Percentiles rank a stretch among this genome's conserved stretches.
These are phyloP conservation scores for Chloroceryle aenea DNA, from an alignment of 2,113 vertebrate species.

Conservation along the genomic window DNA sequence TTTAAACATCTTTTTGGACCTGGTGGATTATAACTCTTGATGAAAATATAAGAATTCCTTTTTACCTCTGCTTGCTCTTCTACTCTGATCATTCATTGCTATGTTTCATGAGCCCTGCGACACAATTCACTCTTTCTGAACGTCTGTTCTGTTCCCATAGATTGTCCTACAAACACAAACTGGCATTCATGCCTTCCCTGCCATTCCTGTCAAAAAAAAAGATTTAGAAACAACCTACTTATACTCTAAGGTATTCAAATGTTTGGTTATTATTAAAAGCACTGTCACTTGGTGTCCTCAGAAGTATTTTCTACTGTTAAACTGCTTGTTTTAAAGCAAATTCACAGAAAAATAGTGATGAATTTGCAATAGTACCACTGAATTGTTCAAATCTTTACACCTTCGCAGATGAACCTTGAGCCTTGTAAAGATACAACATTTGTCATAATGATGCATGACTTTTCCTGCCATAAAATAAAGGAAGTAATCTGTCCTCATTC, in stretches of 20 bases:
- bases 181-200: neutral
- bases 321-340: neutral
- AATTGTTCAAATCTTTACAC: neutral
- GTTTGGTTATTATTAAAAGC: neutral
- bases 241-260: neutral
- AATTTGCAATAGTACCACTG: neutral
- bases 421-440: neutral
- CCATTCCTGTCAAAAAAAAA: neutral
- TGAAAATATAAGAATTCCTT: neutral
- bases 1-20: neutral
- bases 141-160: neutral
- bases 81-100: neutral
- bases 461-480: slow-evolving; percentile 32
- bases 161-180: neutral
- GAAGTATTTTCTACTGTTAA: neutral
- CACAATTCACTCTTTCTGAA: neutral
- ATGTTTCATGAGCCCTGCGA: neutral
- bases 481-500: slow-evolving; percentile 48
- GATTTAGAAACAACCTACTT: neutral
- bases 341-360: neutral
- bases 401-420: neutral
- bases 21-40: neutral
- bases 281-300: neutral
- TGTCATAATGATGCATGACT: slow-evolving; percentile 35
- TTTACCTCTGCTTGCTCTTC: neutral